Evolutionary conservation across 2,113 vertebrate genomes (phyloP).

Genomic region (Brachypteracias leptosomus): DNA sequence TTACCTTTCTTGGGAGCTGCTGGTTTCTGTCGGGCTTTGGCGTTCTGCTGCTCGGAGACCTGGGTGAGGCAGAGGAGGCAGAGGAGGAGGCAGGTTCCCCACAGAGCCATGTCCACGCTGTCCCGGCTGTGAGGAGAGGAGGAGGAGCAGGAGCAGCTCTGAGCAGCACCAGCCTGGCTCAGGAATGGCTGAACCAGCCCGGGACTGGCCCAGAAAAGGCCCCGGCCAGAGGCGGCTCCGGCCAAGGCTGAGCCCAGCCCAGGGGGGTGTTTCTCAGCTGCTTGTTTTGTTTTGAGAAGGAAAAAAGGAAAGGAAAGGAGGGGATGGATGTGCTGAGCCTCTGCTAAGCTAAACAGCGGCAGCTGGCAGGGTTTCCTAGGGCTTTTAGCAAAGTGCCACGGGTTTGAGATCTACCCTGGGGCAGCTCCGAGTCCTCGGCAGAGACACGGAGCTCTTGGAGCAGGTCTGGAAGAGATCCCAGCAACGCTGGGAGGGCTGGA

Average conservation of each 20-base stretch:
- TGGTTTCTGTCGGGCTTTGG: slow-evolving; percentile 62
- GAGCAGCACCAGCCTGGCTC: slow-evolving; percentile 3
- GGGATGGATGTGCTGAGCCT: neutral
- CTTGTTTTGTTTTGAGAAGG: neutral
- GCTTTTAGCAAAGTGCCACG: neutral
- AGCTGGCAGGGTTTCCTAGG: neutral
- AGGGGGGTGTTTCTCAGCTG: neutral
- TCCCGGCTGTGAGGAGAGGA: neutral
- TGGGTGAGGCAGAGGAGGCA: slow-evolving; percentile 76
- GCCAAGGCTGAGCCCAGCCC: neutral
- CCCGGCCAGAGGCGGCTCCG: neutral
- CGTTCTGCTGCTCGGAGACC: slow-evolving; percentile 66
- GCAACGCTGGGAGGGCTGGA: neutral
- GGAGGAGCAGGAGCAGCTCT: neutral
- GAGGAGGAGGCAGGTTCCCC: slow-evolving; percentile 75
- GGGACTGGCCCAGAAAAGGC: slow-evolving; percentile 37
- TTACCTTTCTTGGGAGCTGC: slow-evolving; percentile 83
- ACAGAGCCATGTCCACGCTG: slow-evolving; percentile 77
- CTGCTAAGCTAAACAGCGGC: neutral
- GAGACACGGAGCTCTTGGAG: neutral
- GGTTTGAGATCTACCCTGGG: neutral
- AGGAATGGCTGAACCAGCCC: slow-evolving; percentile 58
- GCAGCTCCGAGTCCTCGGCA: neutral
- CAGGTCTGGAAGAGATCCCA: neutral
- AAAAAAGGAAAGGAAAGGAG: neutral